Evolutionary conservation across 2,113 vertebrate species (phyloP).

Genomic region (Bujurquina vittata): DNA sequence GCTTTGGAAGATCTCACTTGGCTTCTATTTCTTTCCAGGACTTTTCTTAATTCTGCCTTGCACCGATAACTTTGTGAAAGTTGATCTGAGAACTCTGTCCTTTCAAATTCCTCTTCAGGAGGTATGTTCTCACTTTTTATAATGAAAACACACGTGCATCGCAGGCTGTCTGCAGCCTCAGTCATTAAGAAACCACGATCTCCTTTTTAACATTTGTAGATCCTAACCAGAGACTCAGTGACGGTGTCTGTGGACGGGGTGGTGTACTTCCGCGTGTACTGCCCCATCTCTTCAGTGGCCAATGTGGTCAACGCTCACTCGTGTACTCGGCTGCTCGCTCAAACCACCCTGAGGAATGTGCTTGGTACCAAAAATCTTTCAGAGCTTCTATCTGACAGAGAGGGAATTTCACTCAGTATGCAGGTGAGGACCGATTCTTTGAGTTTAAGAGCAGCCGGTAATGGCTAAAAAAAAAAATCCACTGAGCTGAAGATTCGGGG

Average conservation of each 20-base stretch:
- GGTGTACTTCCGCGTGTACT: slow-evolving; percentile 85
- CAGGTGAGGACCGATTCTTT: slow-evolving; percentile 69
- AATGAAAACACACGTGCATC: neutral
- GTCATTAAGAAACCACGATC: neutral
- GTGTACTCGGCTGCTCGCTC: slow-evolving; percentile 85
- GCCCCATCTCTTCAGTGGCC: slow-evolving; percentile 84
- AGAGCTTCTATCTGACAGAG: slow-evolving; percentile 85
- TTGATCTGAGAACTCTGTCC: slow-evolving; percentile 93
- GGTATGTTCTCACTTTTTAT: slow-evolving; percentile 68
- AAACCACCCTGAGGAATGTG: slow-evolving; percentile 87
- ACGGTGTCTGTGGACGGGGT: slow-evolving; percentile 87
- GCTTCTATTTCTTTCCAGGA: slow-evolving; percentile 73
- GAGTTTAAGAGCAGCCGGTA: too few species aligned
- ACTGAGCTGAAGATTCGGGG: neutral
- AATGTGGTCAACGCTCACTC: slow-evolving; percentile 83
- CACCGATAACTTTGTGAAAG: slow-evolving; percentile 90
- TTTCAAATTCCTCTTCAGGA: slow-evolving; percentile 96
- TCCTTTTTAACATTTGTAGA: slow-evolving; percentile 65
- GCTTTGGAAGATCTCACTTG: neutral
- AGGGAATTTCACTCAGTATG: slow-evolving; percentile 85
- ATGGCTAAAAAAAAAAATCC: neutral
- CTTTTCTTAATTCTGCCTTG: slow-evolving; percentile 93
- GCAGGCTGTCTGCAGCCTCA: fast-evolving
- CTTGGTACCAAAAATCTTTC: slow-evolving; percentile 87
- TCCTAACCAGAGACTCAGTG: slow-evolving; percentile 88